phyloP scores from a whole-genome alignment of 2,113 vertebrate species.

The Cnemophilus loriae region DNA sequence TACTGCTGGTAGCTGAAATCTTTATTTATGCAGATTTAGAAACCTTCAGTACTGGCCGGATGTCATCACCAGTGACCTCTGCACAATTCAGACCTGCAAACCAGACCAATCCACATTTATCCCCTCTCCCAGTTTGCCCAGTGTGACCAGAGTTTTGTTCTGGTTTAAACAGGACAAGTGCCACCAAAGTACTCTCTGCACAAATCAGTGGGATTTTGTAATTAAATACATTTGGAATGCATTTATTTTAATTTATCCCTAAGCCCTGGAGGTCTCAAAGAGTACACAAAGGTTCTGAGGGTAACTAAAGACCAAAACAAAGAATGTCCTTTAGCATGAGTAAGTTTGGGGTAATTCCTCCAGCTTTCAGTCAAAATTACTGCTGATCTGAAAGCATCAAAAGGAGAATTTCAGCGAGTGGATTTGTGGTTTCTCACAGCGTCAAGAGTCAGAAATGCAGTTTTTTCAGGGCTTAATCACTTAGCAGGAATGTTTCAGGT shows the following conservation, averaged over 20 bases:
- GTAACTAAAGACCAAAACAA: not conserved
- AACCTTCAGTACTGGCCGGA: not conserved
- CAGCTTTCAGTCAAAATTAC: not conserved
- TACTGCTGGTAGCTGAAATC: not conserved
- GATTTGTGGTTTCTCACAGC: slow-evolving; percentile 5
- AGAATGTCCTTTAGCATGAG: not conserved
- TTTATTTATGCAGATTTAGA: not conserved
- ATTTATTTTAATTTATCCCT: not conserved
- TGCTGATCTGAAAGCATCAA: slow-evolving; percentile 12
- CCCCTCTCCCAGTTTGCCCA: not conserved
- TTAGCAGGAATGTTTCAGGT: slow-evolving; percentile 48
- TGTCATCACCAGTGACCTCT: not conserved
- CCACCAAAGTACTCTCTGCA: not conserved
- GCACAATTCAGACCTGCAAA: not conserved
- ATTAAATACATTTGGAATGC: not conserved
- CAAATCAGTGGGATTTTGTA: not conserved
- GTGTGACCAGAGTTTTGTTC: not conserved
- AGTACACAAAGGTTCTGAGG: not conserved
- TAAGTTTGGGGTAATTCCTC: not conserved
- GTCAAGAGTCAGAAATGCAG: not conserved
- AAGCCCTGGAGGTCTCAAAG: not conserved
- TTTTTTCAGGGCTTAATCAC: slow-evolving; percentile 30
- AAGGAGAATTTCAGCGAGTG: not conserved
- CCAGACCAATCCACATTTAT: not conserved
- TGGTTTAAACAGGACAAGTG: not conserved